These are phyloP conservation scores for Corydoras maculifer DNA, from an alignment of 2,113 vertebrate genomes.

Conservation along the genomic window DNA sequence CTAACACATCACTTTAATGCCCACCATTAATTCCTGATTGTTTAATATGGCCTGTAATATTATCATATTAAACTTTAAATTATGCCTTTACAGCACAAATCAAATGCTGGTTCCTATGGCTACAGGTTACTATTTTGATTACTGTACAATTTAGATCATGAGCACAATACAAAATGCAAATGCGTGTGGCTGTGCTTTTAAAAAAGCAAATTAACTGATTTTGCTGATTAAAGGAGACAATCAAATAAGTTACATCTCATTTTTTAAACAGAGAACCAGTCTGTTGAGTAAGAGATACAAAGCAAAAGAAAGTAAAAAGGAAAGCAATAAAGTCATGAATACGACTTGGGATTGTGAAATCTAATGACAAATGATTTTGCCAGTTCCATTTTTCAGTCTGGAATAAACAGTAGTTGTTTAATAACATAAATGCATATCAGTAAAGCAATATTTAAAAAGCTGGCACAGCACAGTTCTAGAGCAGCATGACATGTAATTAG, in stretches of 20 bases:
- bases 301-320: conserved; percentile 14
- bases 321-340: conserved; percentile 12
- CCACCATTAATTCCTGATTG: too few species aligned
- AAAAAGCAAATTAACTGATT: conserved; percentile 1
- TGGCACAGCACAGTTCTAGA: conserved; percentile 13
- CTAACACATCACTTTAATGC: too few species aligned
- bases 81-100: too few species aligned
- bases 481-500: conserved; percentile 29
- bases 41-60: too few species aligned
- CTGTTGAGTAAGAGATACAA: conserved; percentile 23
- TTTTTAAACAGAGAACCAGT: not conserved
- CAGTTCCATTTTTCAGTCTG: not conserved
- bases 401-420: conserved; percentile 27
- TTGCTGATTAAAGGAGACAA: not conserved
- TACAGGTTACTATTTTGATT: too few species aligned
- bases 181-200: too few species aligned
- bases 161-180: too few species aligned
- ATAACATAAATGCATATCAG: conserved; percentile 40
- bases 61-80: too few species aligned
- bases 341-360: not conserved
- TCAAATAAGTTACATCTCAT: not conserved
- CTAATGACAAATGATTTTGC: not conserved
- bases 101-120: too few species aligned
- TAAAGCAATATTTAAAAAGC: conserved; percentile 17
- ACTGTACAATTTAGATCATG: too few species aligned